A percentile compares a stretch with the other conserved stretches of the same genome.
Evolutionary conservation across 1,140 invertebrate species (phyloP).

Genomic region (Drosophila cardini): DNA sequence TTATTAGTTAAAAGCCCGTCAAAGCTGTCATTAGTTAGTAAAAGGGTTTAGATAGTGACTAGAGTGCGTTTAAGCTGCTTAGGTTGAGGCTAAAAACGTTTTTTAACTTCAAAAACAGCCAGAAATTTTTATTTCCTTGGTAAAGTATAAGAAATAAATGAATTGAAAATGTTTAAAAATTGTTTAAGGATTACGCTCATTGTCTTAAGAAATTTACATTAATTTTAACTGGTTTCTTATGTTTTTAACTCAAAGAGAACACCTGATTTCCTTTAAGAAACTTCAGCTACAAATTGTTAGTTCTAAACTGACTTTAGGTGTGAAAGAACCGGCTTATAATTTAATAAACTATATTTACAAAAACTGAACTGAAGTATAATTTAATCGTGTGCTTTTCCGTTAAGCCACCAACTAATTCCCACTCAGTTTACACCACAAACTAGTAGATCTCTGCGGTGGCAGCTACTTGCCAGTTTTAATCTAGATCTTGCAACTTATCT

Average conservation of each 20-base stretch:
- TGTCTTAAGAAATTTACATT: no score
- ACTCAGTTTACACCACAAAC: constrained; percentile 40
- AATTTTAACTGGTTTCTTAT: no score
- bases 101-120: not conserved
- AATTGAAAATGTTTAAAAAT: no score
- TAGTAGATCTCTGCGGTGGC: constrained; percentile 56
- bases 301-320: no score
- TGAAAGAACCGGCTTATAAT: no score
- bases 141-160: no score
- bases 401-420: constrained; percentile 9
- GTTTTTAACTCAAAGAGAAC: no score
- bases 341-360: not conserved
- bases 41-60: constrained; percentile 6
- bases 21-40: not conserved
- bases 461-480: constrained; percentile 55
- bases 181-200: no score
- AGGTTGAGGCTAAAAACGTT: not conserved
- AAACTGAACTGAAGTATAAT: not conserved
- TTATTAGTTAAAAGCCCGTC: constrained; percentile 20
- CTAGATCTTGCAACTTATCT: constrained; percentile 57
- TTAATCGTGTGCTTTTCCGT: constrained; percentile 1
- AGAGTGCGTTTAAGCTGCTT: not conserved
- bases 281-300: no score
- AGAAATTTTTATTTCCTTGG: no score
- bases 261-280: no score